These are phyloP conservation scores for Tyrophagus putrescentiae DNA, from an alignment of 1,140 invertebrate genomes.

Conservation along the genomic window DNA sequence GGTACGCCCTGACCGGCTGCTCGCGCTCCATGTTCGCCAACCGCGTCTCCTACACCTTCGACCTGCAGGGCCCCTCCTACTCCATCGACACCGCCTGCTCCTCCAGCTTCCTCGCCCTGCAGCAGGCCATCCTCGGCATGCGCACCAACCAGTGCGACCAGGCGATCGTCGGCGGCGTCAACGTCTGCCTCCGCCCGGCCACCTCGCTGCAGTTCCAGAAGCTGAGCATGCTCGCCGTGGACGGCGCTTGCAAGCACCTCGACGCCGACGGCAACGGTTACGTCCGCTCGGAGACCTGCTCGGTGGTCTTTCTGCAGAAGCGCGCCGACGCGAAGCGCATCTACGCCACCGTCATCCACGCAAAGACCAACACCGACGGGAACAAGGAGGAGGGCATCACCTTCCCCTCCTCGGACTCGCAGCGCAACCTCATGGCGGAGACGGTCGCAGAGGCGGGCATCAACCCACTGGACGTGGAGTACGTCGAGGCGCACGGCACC, in stretches of 20 bases:
- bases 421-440: conserved; percentile 32
- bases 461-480: conserved; percentile 32
- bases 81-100: conserved; percentile 90
- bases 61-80: conserved; percentile 75
- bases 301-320: conserved; percentile 40
- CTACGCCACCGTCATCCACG: conserved; percentile 60
- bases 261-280: conserved; percentile 77
- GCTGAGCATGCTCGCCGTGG: conserved; percentile 70
- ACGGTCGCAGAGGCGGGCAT: conserved; percentile 33
- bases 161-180: conserved; percentile 75
- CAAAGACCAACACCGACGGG: conserved; percentile 44
- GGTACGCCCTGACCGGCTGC: conserved; percentile 83
- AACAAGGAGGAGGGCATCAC: conserved; percentile 39
- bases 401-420: conserved; percentile 24
- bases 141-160: conserved; percentile 70
- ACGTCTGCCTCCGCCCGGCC: conserved; percentile 68
- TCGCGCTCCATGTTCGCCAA: conserved; percentile 89
- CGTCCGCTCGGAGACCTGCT: conserved; percentile 49
- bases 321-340: conserved; percentile 46
- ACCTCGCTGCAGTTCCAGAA: conserved; percentile 81
- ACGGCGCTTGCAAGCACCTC: conserved; percentile 84
- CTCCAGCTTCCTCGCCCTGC: conserved; percentile 69
- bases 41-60: conserved; percentile 84
- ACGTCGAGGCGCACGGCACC: conserved; percentile 38
- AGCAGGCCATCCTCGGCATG: conserved; percentile 69